These are phyloP conservation scores for Onthophagus sagittarius DNA, from an alignment of 2,888 invertebrate species.

Conservation along the genomic window DNA sequence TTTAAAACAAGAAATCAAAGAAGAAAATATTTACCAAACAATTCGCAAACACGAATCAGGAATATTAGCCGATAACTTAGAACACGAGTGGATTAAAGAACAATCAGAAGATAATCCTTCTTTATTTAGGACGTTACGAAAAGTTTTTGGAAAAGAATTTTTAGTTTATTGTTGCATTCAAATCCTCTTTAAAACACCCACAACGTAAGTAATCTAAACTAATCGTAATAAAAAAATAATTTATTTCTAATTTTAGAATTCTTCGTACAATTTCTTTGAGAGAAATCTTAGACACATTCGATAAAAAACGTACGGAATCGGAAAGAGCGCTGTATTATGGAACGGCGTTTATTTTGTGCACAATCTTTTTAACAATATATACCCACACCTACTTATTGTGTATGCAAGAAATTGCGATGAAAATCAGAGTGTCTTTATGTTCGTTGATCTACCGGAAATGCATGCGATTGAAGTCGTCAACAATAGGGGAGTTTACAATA, in stretches of 20 bases:
- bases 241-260: conserved; percentile 48
- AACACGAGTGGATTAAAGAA: conserved; percentile 35
- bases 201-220: conserved; percentile 23
- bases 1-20: conserved; percentile 59
- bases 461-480: conserved; percentile 70
- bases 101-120: conserved; percentile 19
- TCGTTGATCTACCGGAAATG: conserved; percentile 73
- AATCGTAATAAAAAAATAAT: background rate
- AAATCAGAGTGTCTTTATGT: conserved; percentile 66
- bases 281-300: conserved; percentile 50
- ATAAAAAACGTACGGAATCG: conserved; percentile 49
- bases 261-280: conserved; percentile 59
- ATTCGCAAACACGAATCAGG: conserved; percentile 53
- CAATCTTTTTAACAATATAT: conserved; percentile 55
- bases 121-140: conserved; percentile 22
- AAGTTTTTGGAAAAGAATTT: conserved; percentile 27
- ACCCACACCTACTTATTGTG: conserved; percentile 73
- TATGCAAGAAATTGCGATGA: conserved; percentile 66
- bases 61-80: conserved; percentile 49
- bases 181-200: conserved; percentile 22
- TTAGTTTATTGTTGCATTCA: conserved; percentile 17
- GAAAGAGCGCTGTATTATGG: conserved; percentile 64
- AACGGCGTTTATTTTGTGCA: conserved; percentile 58
- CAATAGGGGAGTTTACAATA: conserved; percentile 75
- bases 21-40: conserved; percentile 57